Conservation (phyloP, 2,113 vertebrate species). For the Protobothrops mucrosquamatus region DNA sequence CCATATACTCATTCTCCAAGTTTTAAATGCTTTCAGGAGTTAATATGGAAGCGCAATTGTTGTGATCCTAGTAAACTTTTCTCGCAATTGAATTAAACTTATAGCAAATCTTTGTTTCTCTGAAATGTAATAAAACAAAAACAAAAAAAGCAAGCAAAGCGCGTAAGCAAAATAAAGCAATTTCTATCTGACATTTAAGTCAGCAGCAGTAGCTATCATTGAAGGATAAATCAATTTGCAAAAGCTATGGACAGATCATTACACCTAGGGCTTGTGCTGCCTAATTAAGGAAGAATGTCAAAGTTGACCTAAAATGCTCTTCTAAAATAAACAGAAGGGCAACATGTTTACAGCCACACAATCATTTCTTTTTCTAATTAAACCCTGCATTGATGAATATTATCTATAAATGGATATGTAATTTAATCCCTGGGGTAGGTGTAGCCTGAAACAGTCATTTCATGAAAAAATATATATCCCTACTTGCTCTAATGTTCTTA, state of each 20-base stretch:
- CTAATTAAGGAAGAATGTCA: constrained; percentile 37
- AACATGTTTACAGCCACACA: constrained; percentile 16
- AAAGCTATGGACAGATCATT: constrained; percentile 40
- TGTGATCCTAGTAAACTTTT: constrained; percentile 1
- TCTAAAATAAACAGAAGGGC: constrained; percentile 19
- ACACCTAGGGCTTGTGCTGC: constrained; percentile 26
- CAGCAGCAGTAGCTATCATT: constrained; percentile 28
- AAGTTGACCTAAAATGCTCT: constrained; percentile 29
- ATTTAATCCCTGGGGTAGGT: constrained; percentile 9
- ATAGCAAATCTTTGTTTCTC: constrained; percentile 25
- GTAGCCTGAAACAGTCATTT: constrained; percentile 13
- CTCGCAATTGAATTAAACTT: constrained; percentile 16
- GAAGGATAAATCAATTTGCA: constrained; percentile 35
- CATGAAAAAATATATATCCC: neutral
- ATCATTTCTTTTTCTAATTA: constrained; percentile 29
- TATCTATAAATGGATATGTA: constrained; percentile 24
- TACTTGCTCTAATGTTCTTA: constrained; percentile 12
- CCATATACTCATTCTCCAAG: neutral
- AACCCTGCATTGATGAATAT: constrained; percentile 16
- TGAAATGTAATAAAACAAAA: constrained; percentile 25
- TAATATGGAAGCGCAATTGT: neutral
- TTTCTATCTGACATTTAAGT: constrained; percentile 37
- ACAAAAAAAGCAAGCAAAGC: neutral
- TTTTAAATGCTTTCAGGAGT: neutral
- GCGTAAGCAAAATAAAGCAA: constrained; percentile 35